A percentile compares a stretch with the other conserved stretches of the same genome.
phyloP scores from a whole-genome alignment of 2,888 invertebrate species.

The Hydriomena furcata region DNA sequence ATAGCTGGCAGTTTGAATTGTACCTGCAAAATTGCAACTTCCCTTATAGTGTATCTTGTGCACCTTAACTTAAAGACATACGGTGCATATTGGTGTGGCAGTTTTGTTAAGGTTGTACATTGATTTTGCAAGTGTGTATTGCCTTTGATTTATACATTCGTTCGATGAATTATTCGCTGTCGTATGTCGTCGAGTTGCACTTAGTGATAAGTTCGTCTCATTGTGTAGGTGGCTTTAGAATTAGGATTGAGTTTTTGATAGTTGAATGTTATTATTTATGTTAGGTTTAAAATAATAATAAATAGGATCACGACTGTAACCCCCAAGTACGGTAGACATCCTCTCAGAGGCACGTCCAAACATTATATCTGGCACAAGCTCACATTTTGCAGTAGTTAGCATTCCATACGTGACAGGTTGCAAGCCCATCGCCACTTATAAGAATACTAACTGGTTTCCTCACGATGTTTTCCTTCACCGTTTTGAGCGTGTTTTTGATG shows the following conservation, averaged over 20 bases:
- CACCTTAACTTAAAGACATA: constrained; percentile 23
- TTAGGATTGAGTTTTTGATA: constrained; percentile 17
- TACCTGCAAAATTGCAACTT: constrained; percentile 52
- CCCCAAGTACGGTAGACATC: no score
- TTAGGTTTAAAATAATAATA: no score
- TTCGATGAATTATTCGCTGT: constrained; percentile 77
- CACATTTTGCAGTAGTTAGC: no score
- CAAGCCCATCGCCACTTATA: no score
- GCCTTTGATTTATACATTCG: constrained; percentile 78
- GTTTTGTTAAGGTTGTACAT: constrained; percentile 10
- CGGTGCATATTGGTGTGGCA: constrained; percentile 33
- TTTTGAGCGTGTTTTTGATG: no score
- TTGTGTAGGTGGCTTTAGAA: constrained; percentile 30
- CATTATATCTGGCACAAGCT: no score
- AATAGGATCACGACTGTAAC: no score
- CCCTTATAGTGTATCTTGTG: constrained; percentile 30
- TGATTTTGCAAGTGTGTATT: constrained; percentile 52
- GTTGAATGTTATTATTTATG: background rate
- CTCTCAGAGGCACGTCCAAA: no score
- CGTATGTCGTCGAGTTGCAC: constrained; percentile 65
- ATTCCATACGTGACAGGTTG: no score
- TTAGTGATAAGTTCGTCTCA: constrained; percentile 57
- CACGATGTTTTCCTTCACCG: no score
- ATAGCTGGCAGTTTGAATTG: constrained; percentile 78
- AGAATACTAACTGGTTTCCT: no score